Evolutionary conservation across 1,140 invertebrate species (phyloP).

Genomic region (Temnothorax longispinosus): DNA sequence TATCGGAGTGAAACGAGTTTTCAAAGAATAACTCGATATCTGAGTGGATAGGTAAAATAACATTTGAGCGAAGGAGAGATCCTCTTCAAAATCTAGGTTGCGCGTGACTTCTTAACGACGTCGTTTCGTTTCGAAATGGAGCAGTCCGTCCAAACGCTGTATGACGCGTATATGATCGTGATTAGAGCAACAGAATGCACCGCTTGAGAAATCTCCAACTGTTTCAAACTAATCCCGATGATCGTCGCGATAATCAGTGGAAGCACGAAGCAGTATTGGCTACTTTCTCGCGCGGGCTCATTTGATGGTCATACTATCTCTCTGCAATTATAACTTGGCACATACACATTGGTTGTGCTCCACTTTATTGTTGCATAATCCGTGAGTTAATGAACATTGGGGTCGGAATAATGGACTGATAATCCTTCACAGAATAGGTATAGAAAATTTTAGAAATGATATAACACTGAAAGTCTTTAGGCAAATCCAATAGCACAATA

Average conservation of each 20-base stretch:
- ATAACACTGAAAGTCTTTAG: not conserved
- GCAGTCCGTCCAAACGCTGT: not conserved
- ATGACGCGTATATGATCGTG: conserved; percentile 28
- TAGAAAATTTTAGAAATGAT: not conserved
- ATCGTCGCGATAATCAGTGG: conserved; percentile 40
- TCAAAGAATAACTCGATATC: conserved; percentile 35
- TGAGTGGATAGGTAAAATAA: not conserved
- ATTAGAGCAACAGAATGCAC: conserved; percentile 30
- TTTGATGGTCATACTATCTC: conserved; percentile 8
- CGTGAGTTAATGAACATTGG: not conserved
- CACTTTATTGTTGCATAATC: conserved; percentile 14
- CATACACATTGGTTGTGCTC: not conserved
- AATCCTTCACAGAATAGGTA: not conserved
- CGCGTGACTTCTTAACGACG: conserved; percentile 38
- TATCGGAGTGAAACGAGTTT: conserved; percentile 33
- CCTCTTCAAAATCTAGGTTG: conserved; percentile 45
- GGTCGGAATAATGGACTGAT: not conserved
- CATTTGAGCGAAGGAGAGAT: conserved; percentile 35
- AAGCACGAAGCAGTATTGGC: conserved; percentile 7
- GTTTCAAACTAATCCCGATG: conserved; percentile 28
- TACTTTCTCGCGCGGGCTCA: conserved; percentile 36
- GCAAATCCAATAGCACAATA: not conserved
- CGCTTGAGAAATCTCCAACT: conserved; percentile 39
- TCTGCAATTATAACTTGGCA: not conserved
- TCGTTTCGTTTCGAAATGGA: conserved; percentile 37